Conservation (phyloP, 2,888 invertebrate genomes). For the Quadroppia sp. region DNA sequence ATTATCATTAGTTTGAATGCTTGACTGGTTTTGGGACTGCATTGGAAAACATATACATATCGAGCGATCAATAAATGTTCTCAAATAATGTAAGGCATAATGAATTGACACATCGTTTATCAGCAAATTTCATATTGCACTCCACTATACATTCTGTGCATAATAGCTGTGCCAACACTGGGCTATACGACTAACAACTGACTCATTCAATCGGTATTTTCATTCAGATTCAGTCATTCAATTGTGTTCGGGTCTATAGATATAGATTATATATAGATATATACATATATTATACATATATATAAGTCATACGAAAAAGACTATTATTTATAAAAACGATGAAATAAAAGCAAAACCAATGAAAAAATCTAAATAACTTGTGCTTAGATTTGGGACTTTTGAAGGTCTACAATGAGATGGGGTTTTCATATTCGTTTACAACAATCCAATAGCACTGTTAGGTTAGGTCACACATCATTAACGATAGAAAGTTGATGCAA, state of each 20-base stretch:
- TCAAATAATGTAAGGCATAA: constrained; percentile 30
- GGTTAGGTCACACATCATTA: constrained; percentile 38
- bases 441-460: constrained; percentile 11
- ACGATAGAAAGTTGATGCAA: constrained; percentile 12
- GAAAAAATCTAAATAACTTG: constrained; percentile 25
- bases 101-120: constrained; percentile 38
- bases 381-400: not conserved
- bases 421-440: not conserved
- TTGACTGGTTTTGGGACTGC: not conserved
- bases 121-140: constrained; percentile 38
- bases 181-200: constrained; percentile 8
- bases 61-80: constrained; percentile 23
- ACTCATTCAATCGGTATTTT: constrained; percentile 37
- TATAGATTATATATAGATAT: constrained; percentile 33
- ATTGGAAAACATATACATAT: constrained; percentile 9
- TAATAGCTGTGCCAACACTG: constrained; percentile 20
- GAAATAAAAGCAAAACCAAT: constrained; percentile 26
- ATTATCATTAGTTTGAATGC: constrained; percentile 37
- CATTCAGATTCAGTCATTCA: constrained; percentile 33
- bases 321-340: constrained; percentile 37
- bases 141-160: constrained; percentile 11
- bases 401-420: not conserved
- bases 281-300: not conserved
- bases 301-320: not conserved
- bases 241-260: constrained; percentile 14